Base-by-base conservation (phyloP, 1,140 invertebrate genomes). In the Drosophila truncata region DNA sequence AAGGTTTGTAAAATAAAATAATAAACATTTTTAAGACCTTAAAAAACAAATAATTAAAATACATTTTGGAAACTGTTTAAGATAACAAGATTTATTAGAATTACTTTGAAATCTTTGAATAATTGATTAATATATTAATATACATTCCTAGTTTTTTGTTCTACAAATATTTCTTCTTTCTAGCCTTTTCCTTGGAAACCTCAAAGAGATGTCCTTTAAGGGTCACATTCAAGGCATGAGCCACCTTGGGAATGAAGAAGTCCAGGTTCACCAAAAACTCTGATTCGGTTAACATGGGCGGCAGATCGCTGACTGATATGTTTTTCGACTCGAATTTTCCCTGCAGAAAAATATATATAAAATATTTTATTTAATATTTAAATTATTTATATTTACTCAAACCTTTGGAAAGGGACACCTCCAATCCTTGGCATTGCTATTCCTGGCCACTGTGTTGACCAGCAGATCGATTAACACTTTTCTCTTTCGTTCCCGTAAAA, bases 391-490 rank as follows among this genome's bases (percentile, higher is more conserved):
- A 6, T 13, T 1, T 4, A n/a, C 0, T 23, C 5, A 7, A 63
- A 88, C 84, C 63, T 74, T 47, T 4, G 47, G 18, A 16, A 88
- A 61, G 0, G 84, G 84, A 55, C 84, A 88, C 3, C 13, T 60
- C 8, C 69, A 33, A 4, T n/a, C 46, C 10, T 27, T 69, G 5
- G 11, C 18, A 41, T 72, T 78, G 3, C 23, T 58, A 20, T 58
- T 41, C 9, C 60, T 35, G 9, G 59, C 35, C 52, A 88, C 46
- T 16, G 59, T 63, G n/a, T 54, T 60, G 1, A 90, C 47, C 49
- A 80, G 16, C 6, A 90, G 18, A 9, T 78, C 78, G 6, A 90
- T 60, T 0, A 88, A 35, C 3, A 52, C 31, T 23, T 71, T 74
- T 16, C 71, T n/a, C 7, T 81, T 90, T 0, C 70, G 39, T 33